A percentile compares a stretch with the other conserved stretches of the same genome.
Evolutionary conservation across 2,888 invertebrate genomes (phyloP).

Genomic region (Lasioglossum villosulum): DNA sequence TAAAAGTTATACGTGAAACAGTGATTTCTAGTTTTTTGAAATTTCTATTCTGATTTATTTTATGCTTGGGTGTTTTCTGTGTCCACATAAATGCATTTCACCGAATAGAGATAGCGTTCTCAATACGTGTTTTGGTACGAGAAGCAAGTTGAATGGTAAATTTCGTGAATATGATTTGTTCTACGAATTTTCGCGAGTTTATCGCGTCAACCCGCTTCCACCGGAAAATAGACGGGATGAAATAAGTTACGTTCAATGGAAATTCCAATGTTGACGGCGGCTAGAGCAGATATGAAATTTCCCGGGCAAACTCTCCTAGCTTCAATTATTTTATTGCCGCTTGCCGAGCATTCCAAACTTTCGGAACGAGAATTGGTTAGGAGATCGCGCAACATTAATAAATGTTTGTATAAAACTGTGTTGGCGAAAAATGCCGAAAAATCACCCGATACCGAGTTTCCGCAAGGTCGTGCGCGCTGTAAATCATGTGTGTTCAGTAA

Average conservation of each 20-base stretch:
- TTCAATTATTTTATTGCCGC: slow-evolving; percentile 26
- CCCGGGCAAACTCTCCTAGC: slow-evolving; percentile 10
- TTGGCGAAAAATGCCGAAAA: not conserved
- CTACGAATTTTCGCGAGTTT: not conserved
- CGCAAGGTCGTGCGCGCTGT: not conserved
- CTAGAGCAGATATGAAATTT: slow-evolving; percentile 26
- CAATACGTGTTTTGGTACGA: not conserved
- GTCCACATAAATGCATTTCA: not conserved
- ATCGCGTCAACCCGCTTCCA: slow-evolving; percentile 4
- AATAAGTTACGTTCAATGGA: slow-evolving; percentile 28
- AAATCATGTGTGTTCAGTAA: not conserved
- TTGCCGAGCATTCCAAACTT: slow-evolving; percentile 7
- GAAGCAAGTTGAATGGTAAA: not conserved
- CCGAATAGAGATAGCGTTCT: not conserved
- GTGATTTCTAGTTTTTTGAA: not conserved
- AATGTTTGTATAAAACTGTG: not conserved
- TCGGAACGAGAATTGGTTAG: not conserved
- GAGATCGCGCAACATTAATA: not conserved
- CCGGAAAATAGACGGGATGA: not conserved
- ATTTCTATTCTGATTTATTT: not conserved
- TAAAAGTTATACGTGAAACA: not conserved
- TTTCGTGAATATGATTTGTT: not conserved
- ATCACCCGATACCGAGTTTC: not conserved
- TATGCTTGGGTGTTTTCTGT: not conserved
- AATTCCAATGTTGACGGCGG: slow-evolving; percentile 23